Percentiles rank a stretch among this genome's conserved stretches.
Evolutionary conservation across 37 sponge, comb jelly and placozoan genomes (phyloP).

Genomic region (Aphrocallistes beatrix): DNA sequence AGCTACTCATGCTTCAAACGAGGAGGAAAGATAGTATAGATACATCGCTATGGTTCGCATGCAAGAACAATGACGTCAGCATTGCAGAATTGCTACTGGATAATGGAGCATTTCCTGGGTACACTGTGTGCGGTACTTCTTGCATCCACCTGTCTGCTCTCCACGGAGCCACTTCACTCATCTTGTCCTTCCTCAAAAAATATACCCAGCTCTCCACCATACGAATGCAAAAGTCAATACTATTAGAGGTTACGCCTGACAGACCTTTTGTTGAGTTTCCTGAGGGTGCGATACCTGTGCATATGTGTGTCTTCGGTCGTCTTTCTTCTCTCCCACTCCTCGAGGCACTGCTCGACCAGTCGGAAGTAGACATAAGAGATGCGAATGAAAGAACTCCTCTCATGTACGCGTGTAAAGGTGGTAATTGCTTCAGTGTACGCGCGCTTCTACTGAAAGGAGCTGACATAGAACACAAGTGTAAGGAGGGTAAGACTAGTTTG

Average conservation of each 20-base stretch:
- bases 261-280: neutral
- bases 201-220: neutral
- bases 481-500: neutral
- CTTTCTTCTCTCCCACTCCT: neutral
- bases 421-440: neutral
- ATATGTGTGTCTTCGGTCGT: neutral
- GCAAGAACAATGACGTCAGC: neutral
- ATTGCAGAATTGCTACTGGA: neutral
- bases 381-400: neutral
- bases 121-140: neutral
- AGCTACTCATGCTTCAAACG: too few species aligned
- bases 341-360: neutral
- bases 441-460: neutral
- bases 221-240: neutral
- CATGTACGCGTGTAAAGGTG: conserved; percentile 1
- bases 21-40: too few species aligned
- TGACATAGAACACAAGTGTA: neutral
- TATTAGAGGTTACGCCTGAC: neutral
- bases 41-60: neutral
- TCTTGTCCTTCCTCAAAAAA: neutral
- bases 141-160: neutral
- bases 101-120: neutral
- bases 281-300: neutral
- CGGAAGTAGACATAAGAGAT: neutral
- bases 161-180: neutral